Percentiles rank a stretch among this genome's conserved stretches.
Evolutionary conservation across 2,113 vertebrate species (phyloP).

Genomic region (Phylloscopus trochilus): DNA sequence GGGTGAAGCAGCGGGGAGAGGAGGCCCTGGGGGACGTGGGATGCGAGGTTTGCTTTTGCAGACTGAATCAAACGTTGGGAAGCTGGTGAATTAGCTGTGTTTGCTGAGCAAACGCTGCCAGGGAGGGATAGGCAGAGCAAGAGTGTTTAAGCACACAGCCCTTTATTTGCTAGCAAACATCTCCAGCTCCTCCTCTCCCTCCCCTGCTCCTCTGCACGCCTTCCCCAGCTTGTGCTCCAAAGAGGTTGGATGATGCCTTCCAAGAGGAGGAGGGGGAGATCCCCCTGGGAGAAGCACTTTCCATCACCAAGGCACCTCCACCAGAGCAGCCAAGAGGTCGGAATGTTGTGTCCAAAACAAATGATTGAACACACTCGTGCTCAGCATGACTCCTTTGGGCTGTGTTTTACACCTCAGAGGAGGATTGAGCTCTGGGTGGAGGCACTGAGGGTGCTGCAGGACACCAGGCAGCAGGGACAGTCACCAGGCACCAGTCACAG

Average conservation of each 20-base stretch:
- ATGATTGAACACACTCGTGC: rapidly evolving
- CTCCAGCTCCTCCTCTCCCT: constrained; percentile 9
- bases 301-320: background rate
- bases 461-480: no score
- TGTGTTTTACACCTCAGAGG: background rate
- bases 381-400: background rate
- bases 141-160: constrained; percentile 57
- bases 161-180: constrained; percentile 67
- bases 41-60: constrained; percentile 27
- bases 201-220: background rate
- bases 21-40: background rate
- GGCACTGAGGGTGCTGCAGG: background rate
- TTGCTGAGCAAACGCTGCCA: constrained; percentile 72
- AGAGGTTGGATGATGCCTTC: background rate
- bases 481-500: no score
- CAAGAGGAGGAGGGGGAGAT: background rate
- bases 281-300: background rate
- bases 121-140: constrained; percentile 40
- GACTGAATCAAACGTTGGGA: background rate
- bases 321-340: background rate
- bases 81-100: constrained; percentile 68
- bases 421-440: background rate
- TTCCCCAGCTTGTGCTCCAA: background rate
- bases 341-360: background rate
- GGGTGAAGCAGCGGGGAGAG: background rate